phyloP scores from a whole-genome alignment of 2,888 invertebrate species.

The Metellina segmentata region DNA sequence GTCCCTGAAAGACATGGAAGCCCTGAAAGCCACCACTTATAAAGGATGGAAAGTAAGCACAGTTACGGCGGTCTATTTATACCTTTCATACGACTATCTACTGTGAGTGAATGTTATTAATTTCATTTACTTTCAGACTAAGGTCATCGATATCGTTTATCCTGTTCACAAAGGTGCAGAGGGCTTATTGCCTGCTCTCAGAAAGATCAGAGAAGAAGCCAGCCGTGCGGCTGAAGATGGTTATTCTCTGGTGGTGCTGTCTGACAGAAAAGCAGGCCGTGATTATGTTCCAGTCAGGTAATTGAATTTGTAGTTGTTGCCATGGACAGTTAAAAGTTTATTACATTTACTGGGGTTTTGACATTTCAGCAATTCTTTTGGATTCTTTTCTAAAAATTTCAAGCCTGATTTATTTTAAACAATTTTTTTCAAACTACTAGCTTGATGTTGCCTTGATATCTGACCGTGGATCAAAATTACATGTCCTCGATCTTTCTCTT shows the following conservation, averaged over 20 bases:
- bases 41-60: constrained; percentile 89
- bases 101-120: not conserved
- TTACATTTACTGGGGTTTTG: not conserved
- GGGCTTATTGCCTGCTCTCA: constrained; percentile 88
- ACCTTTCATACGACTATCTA: not conserved
- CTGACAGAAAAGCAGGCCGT: constrained; percentile 86
- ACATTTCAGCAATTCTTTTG: not conserved
- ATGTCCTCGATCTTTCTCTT: too few relatives aligned
- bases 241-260: constrained; percentile 92
- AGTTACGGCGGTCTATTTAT: not conserved
- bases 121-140: constrained; percentile 83
- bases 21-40: constrained; percentile 90
- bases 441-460: too few relatives aligned
- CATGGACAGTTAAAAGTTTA: not conserved
- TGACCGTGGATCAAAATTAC: too few relatives aligned
- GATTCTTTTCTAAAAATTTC: not conserved
- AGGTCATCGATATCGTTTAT: constrained; percentile 94
- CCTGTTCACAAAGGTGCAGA: constrained; percentile 87
- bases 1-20: constrained; percentile 93
- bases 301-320: too few relatives aligned
- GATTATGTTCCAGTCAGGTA: constrained; percentile 83
- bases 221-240: constrained; percentile 88
- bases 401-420: too few relatives aligned
- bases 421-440: too few relatives aligned
- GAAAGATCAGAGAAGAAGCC: constrained; percentile 90